phyloP scores from a whole-genome alignment of 2,113 vertebrate genomes.

The Protobothrops mucrosquamatus region DNA sequence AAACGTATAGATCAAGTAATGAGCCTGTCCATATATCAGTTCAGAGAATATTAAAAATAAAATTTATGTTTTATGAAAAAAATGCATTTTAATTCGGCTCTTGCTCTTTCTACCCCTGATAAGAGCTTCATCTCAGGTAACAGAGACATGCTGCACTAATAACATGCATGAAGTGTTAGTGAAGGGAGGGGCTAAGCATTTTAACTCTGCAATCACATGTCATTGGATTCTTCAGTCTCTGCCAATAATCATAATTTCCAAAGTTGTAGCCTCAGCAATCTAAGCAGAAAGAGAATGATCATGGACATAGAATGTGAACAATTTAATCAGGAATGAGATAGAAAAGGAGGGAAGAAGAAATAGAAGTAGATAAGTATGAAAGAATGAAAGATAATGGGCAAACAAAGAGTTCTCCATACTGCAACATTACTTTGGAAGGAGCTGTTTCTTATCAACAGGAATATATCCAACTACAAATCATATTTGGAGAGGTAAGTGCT shows the following conservation, averaged over 20 bases:
- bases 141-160: neutral
- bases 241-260: neutral
- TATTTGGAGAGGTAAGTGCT: neutral
- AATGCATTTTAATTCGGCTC: neutral
- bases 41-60: neutral
- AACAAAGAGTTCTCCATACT: neutral
- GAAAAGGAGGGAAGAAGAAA: neutral
- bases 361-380: neutral
- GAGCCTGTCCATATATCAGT: neutral
- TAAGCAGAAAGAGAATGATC: neutral
- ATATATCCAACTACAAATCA: neutral
- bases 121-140: neutral
- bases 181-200: neutral
- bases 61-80: neutral
- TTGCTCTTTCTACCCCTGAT: neutral
- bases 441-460: neutral
- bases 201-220: neutral
- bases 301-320: neutral
- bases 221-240: neutral
- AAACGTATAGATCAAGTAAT: neutral
- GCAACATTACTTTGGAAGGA: neutral
- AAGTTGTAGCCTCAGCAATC: neutral
- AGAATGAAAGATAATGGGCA: neutral
- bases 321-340: neutral
- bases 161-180: neutral